Percentiles rank a stretch among this genome's conserved stretches.
Conservation (phyloP, 2,797 vertebrate species). For the Tympanoctomys barrerae region DNA sequence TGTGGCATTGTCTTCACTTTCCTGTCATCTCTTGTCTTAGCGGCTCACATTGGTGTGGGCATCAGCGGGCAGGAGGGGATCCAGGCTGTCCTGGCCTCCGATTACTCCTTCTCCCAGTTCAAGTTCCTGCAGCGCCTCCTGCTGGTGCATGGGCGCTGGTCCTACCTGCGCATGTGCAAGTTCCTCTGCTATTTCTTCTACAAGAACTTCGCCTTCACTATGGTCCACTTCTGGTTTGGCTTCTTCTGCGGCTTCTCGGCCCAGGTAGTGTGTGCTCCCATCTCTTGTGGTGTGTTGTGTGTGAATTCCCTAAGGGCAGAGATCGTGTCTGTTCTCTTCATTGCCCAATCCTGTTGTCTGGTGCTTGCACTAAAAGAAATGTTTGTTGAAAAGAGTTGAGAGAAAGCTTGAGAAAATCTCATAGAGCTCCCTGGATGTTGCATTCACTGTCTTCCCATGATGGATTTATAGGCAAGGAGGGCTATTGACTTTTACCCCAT, state of each 20-base stretch:
- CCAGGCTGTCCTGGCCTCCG: constrained; percentile 95
- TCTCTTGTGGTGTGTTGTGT: neutral
- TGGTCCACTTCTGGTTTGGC: constrained; percentile 99
- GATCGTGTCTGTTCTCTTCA: neutral
- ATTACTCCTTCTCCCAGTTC: constrained; percentile 98
- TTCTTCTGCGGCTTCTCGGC: constrained; percentile 99
- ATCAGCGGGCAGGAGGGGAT: constrained; percentile 98
- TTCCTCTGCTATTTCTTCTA: constrained; percentile 99
- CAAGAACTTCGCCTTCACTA: constrained; percentile 99
- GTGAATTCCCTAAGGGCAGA: neutral
- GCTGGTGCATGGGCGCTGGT: constrained; percentile 97
- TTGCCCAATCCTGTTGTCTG: neutral
- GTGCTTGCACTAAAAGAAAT: neutral
- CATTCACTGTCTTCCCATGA: neutral
- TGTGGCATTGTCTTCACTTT: neutral
- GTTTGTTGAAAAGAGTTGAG: neutral
- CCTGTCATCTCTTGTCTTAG: constrained; percentile 81
- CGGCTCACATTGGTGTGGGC: constrained; percentile 96
- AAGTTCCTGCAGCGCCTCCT: constrained; percentile 96
- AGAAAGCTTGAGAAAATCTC: neutral
- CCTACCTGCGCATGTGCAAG: constrained; percentile 98
- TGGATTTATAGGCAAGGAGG: neutral
- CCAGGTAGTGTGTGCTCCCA: constrained; percentile 89
- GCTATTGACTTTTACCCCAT: neutral
- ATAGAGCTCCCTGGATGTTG: neutral